Evolutionary conservation across 1,140 invertebrate genomes (phyloP).

Genomic region (Cotesia glomerata): DNA sequence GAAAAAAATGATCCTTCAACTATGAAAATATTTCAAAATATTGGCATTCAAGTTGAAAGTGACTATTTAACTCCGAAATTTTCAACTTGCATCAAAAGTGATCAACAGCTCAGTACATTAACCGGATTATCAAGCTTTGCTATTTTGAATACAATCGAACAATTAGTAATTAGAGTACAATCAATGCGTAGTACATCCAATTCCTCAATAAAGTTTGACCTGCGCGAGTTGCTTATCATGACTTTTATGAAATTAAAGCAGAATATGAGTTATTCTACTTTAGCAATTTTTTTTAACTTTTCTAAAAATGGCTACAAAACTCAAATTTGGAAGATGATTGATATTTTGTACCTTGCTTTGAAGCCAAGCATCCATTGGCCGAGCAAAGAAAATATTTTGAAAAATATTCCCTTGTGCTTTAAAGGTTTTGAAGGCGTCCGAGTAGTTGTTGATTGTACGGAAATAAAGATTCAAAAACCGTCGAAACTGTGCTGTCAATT

Average conservation of each 20-base stretch:
- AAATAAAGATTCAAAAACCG: conserved; percentile 31
- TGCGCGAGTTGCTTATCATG: no score
- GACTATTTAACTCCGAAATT: conserved; percentile 1
- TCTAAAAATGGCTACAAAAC: conserved; percentile 21
- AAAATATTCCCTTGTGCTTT: conserved; percentile 40
- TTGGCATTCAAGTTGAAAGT: conserved; percentile 20
- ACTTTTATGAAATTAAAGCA: conserved; percentile 18
- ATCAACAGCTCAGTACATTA: conserved; percentile 14
- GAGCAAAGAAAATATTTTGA: conserved; percentile 29
- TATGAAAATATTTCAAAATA: background rate
- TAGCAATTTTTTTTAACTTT: conserved; percentile 27
- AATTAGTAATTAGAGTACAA: background rate
- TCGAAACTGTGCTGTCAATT: conserved; percentile 29
- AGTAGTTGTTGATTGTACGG: conserved; percentile 40
- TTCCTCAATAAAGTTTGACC: background rate
- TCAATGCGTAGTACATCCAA: background rate
- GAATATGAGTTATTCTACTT: conserved; percentile 32
- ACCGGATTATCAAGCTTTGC: conserved; percentile 20
- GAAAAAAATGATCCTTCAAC: no score
- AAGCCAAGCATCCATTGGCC: conserved; percentile 31
- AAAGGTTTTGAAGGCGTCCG: conserved; percentile 37
- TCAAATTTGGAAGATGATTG: conserved; percentile 30
- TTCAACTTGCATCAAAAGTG: conserved; percentile 17
- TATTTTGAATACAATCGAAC: conserved; percentile 24
- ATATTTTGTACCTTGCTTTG: conserved; percentile 28